A percentile compares a stretch with the other conserved stretches of the same genome.
Evolutionary conservation across 2,888 invertebrate species (phyloP).

Genomic region (Ceratothoa steindachneri): DNA sequence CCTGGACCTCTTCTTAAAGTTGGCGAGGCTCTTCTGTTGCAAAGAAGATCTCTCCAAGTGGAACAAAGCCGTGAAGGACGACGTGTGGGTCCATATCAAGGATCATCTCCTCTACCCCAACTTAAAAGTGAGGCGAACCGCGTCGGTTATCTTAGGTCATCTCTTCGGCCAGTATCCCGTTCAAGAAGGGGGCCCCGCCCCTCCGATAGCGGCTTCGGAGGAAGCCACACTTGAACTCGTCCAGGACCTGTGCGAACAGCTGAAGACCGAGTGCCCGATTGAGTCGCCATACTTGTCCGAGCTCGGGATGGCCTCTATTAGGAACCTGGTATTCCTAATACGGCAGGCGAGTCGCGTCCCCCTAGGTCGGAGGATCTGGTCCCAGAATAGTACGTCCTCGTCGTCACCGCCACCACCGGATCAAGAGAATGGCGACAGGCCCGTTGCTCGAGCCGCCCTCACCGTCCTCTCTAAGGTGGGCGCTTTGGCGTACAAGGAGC

Average conservation of each 20-base stretch:
- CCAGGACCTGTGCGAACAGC: slow-evolving; percentile 32
- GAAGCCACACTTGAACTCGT: slow-evolving; percentile 19
- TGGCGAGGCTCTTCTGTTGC: slow-evolving; percentile 8
- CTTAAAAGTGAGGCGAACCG: slow-evolving; percentile 29
- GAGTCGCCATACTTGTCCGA: slow-evolving; percentile 22
- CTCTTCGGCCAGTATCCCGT: slow-evolving; percentile 33
- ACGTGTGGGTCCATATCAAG: slow-evolving; percentile 30
- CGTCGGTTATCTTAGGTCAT: slow-evolving; percentile 25
- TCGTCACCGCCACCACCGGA: background rate
- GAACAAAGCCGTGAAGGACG: slow-evolving; percentile 6
- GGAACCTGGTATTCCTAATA: slow-evolving; percentile 40
- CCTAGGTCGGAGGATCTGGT: too few species aligned
- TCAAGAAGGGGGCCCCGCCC: slow-evolving; percentile 15
- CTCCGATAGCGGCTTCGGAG: slow-evolving; percentile 20
- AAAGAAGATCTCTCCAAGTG: slow-evolving; percentile 18
- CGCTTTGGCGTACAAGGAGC: slow-evolving; percentile 32
- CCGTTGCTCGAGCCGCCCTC: background rate
- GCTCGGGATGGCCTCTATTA: slow-evolving; percentile 27
- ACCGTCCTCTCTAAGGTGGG: slow-evolving; percentile 27
- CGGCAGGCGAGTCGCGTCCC: slow-evolving; percentile 30
- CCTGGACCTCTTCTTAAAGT: slow-evolving; percentile 26
- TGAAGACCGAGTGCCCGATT: slow-evolving; percentile 22
- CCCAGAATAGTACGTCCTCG: too few species aligned
- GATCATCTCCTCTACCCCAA: slow-evolving; percentile 30
- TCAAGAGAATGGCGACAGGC: background rate